phyloP scores from a whole-genome alignment of 2,113 vertebrate genomes.

The Apaloderma vittatum region DNA sequence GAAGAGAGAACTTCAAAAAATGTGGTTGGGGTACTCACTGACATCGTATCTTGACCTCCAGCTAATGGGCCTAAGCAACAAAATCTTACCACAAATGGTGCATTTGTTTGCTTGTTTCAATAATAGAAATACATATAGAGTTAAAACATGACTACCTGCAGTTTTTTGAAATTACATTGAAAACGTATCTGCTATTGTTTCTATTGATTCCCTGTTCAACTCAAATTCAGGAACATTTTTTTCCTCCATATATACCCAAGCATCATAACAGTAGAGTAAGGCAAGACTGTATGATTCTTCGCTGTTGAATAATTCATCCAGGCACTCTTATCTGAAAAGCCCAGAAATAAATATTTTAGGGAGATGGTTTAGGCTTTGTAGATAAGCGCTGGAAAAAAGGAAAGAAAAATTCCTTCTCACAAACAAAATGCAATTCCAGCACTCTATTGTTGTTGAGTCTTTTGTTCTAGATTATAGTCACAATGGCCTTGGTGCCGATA shows the following conservation, averaged over 20 bases:
- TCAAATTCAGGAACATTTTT: background rate
- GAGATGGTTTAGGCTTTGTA: background rate
- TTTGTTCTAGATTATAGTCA: background rate
- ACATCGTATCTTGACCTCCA: background rate
- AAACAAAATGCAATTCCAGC: background rate
- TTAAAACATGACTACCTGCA: background rate
- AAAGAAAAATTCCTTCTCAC: background rate
- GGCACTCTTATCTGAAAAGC: background rate
- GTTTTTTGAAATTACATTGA: background rate
- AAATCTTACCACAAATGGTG: background rate
- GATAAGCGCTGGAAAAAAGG: conserved; percentile 3
- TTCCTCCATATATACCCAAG: background rate
- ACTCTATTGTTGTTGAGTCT: background rate
- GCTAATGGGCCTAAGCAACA: background rate
- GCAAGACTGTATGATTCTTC: background rate
- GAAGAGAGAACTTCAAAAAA: background rate
- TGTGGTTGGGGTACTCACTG: background rate
- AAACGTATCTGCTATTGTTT: background rate
- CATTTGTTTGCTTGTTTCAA: background rate
- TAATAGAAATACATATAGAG: background rate
- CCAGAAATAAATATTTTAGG: background rate
- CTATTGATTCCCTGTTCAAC: background rate
- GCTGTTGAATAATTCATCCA: background rate
- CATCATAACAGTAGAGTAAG: background rate
- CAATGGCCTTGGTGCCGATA: background rate